These are phyloP conservation scores for Heliothis virescens DNA, from an alignment of 1,140 invertebrate species.

Conservation along the genomic window DNA sequence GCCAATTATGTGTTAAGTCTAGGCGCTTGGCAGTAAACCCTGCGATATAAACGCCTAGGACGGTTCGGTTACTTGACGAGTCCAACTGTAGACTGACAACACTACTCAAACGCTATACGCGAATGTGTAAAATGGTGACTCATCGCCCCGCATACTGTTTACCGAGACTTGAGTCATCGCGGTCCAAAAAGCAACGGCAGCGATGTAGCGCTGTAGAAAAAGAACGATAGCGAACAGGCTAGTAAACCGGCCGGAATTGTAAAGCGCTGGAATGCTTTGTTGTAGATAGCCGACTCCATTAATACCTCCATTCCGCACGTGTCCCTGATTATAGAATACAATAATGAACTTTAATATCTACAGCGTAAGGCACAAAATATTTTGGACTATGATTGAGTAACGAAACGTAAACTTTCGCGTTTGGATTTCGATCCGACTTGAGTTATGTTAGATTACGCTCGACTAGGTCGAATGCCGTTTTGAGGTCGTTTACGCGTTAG, in stretches of 20 bases:
- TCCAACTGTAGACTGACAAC: conserved; percentile 85
- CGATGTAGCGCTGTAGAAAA: conserved; percentile 72
- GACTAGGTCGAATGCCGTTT: conserved; percentile 84
- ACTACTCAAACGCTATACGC: conserved; percentile 85
- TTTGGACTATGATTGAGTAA: conserved; percentile 54
- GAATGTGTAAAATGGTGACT: conserved; percentile 86
- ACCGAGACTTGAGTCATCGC: conserved; percentile 85
- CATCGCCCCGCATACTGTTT: conserved; percentile 86
- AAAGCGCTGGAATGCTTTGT: conserved; percentile 77
- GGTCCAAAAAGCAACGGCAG: conserved; percentile 64
- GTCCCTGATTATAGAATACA: conserved; percentile 63
- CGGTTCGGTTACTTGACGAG: conserved; percentile 79
- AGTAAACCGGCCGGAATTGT: conserved; percentile 60
- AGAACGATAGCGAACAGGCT: conserved; percentile 48
- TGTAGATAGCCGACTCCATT: conserved; percentile 79
- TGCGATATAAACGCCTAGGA: conserved; percentile 82
- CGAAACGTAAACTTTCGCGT: conserved; percentile 83
- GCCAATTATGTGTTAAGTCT: conserved; percentile 66
- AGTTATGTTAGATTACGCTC: conserved; percentile 81
- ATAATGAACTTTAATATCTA: conserved; percentile 64
- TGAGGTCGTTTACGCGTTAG: conserved; percentile 82
- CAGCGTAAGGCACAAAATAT: conserved; percentile 57
- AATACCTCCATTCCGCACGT: conserved; percentile 85
- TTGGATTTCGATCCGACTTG: conserved; percentile 78
- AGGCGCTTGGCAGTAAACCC: conserved; percentile 79